Conservation (phyloP, 2,888 invertebrate genomes). For the Drosophila merina region DNA sequence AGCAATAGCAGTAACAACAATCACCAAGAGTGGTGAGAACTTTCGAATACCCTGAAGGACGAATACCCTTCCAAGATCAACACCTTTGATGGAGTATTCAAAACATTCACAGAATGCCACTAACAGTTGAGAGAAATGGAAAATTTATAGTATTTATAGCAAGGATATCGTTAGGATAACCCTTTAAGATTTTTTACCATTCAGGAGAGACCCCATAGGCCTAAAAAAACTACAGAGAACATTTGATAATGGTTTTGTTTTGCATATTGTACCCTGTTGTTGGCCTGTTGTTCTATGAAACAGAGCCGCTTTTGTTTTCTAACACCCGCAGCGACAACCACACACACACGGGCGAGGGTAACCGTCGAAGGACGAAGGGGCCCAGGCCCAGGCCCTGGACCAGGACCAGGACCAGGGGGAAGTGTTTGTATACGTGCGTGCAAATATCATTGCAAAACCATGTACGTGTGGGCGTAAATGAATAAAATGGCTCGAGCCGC, state of each 20-base stretch:
- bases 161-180: neutral
- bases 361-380: neutral
- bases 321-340: slow-evolving; percentile 74
- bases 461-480: slow-evolving; percentile 80
- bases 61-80: neutral
- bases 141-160: too few relatives aligned
- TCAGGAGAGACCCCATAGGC: neutral
- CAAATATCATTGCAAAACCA: slow-evolving; percentile 72
- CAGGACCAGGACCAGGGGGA: slow-evolving; percentile 4
- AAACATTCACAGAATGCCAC: too few relatives aligned
- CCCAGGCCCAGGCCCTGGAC: neutral
- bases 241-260: slow-evolving; percentile 71
- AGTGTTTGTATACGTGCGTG: slow-evolving; percentile 46
- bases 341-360: neutral
- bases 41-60: neutral
- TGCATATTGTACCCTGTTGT: slow-evolving; percentile 65
- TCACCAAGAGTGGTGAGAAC: slow-evolving; percentile 9
- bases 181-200: neutral
- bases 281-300: slow-evolving; percentile 60
- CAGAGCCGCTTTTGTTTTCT: slow-evolving; percentile 73
- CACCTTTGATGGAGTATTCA: neutral
- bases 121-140: too few relatives aligned
- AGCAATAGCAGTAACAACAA: slow-evolving; percentile 28
- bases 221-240: slow-evolving; percentile 44
- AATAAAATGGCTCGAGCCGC: slow-evolving; percentile 80